Percentiles rank a stretch among this genome's conserved stretches.
phyloP scores from a whole-genome alignment of 2,797 vertebrate species.

The Catharus ustulatus region DNA sequence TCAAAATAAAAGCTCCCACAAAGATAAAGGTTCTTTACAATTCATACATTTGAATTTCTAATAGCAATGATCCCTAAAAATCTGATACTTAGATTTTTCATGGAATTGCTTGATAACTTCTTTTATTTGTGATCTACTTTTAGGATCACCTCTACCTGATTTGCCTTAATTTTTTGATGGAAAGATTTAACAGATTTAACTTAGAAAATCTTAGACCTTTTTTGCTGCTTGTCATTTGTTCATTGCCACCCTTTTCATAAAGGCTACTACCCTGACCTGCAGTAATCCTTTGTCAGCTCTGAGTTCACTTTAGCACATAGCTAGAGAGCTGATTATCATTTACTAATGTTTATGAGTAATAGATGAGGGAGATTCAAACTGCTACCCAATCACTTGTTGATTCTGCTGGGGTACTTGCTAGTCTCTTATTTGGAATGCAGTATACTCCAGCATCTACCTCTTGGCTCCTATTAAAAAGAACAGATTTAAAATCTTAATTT shows the following conservation, averaged over 20 bases:
- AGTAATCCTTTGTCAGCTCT: neutral
- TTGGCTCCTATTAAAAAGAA: neutral
- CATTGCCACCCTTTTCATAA: neutral
- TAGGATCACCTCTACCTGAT: neutral
- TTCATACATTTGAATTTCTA: neutral
- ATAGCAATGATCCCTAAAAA: neutral
- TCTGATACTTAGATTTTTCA: neutral
- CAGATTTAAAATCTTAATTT: neutral
- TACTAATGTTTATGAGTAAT: neutral
- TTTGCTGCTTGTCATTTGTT: neutral
- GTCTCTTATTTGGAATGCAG: neutral
- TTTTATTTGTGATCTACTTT: neutral
- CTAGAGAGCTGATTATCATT: neutral
- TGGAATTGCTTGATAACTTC: neutral
- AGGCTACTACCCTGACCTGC: neutral
- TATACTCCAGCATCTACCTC: neutral
- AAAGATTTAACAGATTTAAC: neutral
- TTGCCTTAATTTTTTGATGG: neutral
- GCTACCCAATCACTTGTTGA: neutral
- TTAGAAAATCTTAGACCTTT: neutral
- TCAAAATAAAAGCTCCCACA: neutral
- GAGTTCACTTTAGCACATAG: neutral
- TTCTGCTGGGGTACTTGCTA: neutral
- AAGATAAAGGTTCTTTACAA: neutral
- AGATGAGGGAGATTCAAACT: neutral